These are phyloP conservation scores for Minunthozetes semirufus DNA, from an alignment of 2,888 invertebrate genomes.

Conservation along the genomic window DNA sequence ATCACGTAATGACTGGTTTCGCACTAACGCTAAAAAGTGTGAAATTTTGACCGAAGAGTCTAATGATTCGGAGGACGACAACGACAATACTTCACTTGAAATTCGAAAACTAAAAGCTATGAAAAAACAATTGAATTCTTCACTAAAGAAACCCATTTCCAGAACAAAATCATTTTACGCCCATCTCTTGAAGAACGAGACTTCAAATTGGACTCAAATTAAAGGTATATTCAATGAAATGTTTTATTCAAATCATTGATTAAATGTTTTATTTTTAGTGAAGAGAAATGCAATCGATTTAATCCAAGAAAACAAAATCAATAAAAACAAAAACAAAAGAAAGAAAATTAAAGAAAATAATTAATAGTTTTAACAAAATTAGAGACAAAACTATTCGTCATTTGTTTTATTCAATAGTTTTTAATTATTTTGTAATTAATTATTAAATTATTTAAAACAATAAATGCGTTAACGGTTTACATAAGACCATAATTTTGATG, in stretches of 20 bases:
- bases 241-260: neutral
- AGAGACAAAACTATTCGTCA: neutral
- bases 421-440: neutral
- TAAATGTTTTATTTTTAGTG: neutral
- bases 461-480: neutral
- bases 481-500: slow-evolving; percentile 11
- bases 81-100: neutral
- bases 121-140: slow-evolving; percentile 36
- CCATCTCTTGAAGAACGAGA: neutral
- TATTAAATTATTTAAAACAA: neutral
- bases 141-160: slow-evolving; percentile 35
- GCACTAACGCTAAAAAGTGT: slow-evolving; percentile 77
- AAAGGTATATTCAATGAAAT: neutral
- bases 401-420: neutral
- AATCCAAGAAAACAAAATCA: neutral
- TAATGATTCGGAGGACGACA: neutral
- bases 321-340: neutral
- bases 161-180: slow-evolving; percentile 2
- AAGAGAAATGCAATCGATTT: neutral
- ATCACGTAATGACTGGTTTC: slow-evolving; percentile 73
- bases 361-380: neutral
- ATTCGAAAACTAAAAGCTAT: slow-evolving; percentile 35
- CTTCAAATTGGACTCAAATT: neutral
- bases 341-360: neutral
- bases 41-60: slow-evolving; percentile 68